These are phyloP conservation scores for Carlito syrichta DNA, from an alignment of 2,113 vertebrate genomes.

Conservation along the genomic window DNA sequence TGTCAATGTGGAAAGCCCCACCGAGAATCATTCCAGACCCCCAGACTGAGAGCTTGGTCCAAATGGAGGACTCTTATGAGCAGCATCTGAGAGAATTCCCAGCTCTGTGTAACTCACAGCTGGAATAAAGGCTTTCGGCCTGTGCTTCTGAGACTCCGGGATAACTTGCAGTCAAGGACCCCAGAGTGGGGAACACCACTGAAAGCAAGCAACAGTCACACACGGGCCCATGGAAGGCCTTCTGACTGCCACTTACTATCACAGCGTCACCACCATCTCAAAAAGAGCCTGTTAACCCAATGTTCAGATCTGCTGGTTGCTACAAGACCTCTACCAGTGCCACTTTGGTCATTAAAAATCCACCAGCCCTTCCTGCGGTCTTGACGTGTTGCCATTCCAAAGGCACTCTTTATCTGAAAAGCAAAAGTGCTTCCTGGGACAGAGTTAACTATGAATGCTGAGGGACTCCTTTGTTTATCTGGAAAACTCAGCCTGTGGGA, in stretches of 20 bases:
- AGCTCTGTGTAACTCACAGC: not conserved
- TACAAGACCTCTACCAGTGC: not conserved
- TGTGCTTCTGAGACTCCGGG: too few relatives aligned
- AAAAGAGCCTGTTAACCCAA: not conserved
- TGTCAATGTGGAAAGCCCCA: not conserved
- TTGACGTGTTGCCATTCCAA: not conserved
- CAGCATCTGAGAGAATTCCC: not conserved
- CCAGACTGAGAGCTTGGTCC: not conserved
- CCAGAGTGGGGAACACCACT: not conserved
- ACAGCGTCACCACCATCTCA: not conserved
- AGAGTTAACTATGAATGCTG: not conserved
- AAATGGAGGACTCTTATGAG: not conserved
- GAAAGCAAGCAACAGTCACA: not conserved
- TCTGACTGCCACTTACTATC: not conserved
- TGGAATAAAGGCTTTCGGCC: not conserved
- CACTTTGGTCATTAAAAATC: not conserved
- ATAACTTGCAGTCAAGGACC: too few relatives aligned
- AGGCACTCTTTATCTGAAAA: not conserved
- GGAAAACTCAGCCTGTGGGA: slow-evolving; percentile 64
- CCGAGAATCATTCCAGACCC: not conserved
- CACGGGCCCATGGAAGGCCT: not conserved
- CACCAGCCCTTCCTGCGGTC: not conserved
- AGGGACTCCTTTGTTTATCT: slow-evolving; percentile 70
- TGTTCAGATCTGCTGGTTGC: not conserved
- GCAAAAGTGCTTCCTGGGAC: not conserved